phyloP scores from a whole-genome alignment of 2,888 invertebrate species.

The Drosophila incognita region DNA sequence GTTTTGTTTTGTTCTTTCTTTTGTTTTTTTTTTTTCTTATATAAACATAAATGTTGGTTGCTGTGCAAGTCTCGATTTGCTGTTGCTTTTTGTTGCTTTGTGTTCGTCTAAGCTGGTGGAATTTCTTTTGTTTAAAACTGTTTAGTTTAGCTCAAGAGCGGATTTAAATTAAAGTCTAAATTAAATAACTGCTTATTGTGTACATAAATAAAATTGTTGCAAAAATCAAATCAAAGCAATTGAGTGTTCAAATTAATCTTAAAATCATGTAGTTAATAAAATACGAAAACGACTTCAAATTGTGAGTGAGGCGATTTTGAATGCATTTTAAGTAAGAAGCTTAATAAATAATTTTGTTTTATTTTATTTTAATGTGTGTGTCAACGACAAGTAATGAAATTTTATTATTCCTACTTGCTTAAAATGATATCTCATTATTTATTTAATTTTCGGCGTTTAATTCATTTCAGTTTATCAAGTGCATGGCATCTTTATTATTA shows the following conservation, averaged over 20 bases:
- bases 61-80: conserved; percentile 39
- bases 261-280: fast-evolving
- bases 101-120: conserved; percentile 9
- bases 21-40: conserved; percentile 35
- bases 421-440: conserved; percentile 19
- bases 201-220: neutral
- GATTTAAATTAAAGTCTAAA: neutral
- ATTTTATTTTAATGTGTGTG: neutral
- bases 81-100: conserved; percentile 14
- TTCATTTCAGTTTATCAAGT: conserved; percentile 33
- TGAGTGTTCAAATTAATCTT: neutral
- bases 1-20: conserved; percentile 39
- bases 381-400: neutral
- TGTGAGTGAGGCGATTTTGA: neutral
- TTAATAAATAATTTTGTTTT: neutral
- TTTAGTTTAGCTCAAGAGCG: neutral
- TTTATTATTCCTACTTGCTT: neutral
- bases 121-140: neutral
- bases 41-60: conserved; percentile 67
- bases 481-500: conserved; percentile 43
- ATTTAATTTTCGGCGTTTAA: conserved; percentile 40
- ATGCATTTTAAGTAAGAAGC: neutral
- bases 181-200: neutral
- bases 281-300: neutral
- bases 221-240: neutral